Evolutionary conservation across 2,888 invertebrate genomes (phyloP).

Genomic region (Drosophila stalkeri): DNA sequence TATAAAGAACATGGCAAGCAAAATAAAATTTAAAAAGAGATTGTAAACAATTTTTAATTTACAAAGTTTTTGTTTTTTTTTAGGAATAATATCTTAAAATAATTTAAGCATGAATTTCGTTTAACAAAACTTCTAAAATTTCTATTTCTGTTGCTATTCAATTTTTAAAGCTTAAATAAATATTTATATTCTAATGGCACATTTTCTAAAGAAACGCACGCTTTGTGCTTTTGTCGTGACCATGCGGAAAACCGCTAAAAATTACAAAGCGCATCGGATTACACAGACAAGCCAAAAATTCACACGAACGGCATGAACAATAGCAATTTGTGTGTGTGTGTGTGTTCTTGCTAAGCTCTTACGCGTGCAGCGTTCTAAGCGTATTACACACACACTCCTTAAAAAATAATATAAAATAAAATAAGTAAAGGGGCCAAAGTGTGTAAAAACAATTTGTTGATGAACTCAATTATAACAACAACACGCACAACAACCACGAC

Average conservation of each 20-base stretch:
- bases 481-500: slow-evolving; percentile 38
- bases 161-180: neutral
- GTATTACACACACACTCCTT: slow-evolving; percentile 40
- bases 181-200: neutral
- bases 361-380: slow-evolving; percentile 50
- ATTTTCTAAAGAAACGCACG: neutral
- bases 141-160: too few relatives aligned
- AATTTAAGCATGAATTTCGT: too few relatives aligned
- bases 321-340: slow-evolving; percentile 60
- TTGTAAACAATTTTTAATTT: too few relatives aligned
- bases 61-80: too few relatives aligned
- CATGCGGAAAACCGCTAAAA: slow-evolving; percentile 56
- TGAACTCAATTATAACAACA: slow-evolving; percentile 72
- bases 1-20: too few relatives aligned
- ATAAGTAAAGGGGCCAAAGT: slow-evolving; percentile 19
- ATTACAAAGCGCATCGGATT: slow-evolving; percentile 70
- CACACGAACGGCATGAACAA: slow-evolving; percentile 15
- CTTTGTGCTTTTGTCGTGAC: slow-evolving; percentile 30
- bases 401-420: slow-evolving; percentile 11
- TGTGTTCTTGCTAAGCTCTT: slow-evolving; percentile 56
- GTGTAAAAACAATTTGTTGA: slow-evolving; percentile 66
- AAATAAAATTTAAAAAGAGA: too few relatives aligned
- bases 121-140: too few relatives aligned
- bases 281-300: slow-evolving; percentile 38
- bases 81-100: too few relatives aligned